A percentile compares a stretch with the other conserved stretches of the same genome.
Evolutionary conservation across 1,140 invertebrate genomes (phyloP).

Genomic region (Drosophila saltans): DNA sequence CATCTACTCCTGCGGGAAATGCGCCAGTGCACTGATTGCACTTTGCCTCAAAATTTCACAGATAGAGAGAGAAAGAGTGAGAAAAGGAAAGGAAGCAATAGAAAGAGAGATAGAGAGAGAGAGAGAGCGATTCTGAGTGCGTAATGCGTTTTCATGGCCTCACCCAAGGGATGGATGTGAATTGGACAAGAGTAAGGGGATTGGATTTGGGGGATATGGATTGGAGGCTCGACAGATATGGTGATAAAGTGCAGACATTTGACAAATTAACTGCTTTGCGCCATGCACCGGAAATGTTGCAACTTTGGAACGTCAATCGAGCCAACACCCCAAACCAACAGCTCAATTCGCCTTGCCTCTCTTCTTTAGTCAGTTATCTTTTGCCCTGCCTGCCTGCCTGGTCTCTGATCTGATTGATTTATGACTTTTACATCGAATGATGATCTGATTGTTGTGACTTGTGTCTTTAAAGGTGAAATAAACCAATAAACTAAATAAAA

Average conservation of each 20-base stretch:
- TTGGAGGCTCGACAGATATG: conserved; percentile 60
- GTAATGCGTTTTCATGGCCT: conserved; percentile 72
- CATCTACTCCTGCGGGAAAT: conserved; percentile 72
- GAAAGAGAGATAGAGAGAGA: conserved; percentile 7
- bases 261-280: conserved; percentile 82
- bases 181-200: conserved; percentile 4
- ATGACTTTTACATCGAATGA: conserved; percentile 30
- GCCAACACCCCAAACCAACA: conserved; percentile 18
- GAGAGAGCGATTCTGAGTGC: conserved; percentile 65
- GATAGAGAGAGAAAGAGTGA: conserved; percentile 36
- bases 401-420: conserved; percentile 49
- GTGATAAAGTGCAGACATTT: conserved; percentile 82
- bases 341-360: not conserved
- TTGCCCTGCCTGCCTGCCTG: not conserved
- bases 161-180: not conserved
- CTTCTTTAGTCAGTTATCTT: no score
- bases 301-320: conserved; percentile 63
- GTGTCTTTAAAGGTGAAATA: conserved; percentile 17
- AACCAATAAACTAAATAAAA: conserved; percentile 29
- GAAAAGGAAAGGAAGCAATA: conserved; percentile 9
- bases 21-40: conserved; percentile 78
- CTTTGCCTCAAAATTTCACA: conserved; percentile 78
- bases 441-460: conserved; percentile 2
- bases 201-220: not conserved
- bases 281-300: conserved; percentile 73